These are phyloP conservation scores for Conus canariensis DNA, from an alignment of 2,888 invertebrate genomes.

Conservation along the genomic window DNA sequence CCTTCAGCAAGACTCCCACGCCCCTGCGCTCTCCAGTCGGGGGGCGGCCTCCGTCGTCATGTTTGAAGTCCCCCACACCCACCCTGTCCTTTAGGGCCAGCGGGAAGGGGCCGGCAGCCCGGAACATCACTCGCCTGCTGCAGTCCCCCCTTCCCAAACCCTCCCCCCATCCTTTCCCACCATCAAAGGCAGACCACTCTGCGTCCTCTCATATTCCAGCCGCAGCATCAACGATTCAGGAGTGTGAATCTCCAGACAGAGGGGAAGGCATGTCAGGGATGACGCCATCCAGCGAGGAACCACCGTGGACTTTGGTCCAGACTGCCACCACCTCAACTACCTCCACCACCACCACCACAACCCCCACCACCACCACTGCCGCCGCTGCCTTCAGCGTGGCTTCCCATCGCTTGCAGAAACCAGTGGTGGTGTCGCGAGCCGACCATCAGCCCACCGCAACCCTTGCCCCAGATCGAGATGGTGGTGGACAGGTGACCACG, in stretches of 20 bases:
- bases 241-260: background rate
- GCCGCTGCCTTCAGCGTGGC: background rate
- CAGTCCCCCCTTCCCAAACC: constrained; percentile 46
- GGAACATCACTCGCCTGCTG: constrained; percentile 51
- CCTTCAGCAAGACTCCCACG: constrained; percentile 42
- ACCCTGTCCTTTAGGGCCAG: constrained; percentile 28
- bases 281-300: background rate
- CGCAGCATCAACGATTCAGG: background rate
- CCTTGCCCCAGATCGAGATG: background rate
- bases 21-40: constrained; percentile 35
- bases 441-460: background rate
- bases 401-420: constrained; percentile 17
- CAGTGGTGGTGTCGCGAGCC: background rate
- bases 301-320: background rate
- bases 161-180: constrained; percentile 12
- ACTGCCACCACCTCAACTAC: background rate
- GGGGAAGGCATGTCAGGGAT: background rate
- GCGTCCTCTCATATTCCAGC: background rate
- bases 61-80: constrained; percentile 34
- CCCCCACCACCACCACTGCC: background rate
- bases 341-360: background rate
- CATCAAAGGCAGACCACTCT: background rate
- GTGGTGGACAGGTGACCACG: background rate
- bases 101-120: constrained; percentile 10
- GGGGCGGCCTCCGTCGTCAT: constrained; percentile 24